Conservation (phyloP, 2,888 invertebrate species). For the Fragum whitleyi region DNA sequence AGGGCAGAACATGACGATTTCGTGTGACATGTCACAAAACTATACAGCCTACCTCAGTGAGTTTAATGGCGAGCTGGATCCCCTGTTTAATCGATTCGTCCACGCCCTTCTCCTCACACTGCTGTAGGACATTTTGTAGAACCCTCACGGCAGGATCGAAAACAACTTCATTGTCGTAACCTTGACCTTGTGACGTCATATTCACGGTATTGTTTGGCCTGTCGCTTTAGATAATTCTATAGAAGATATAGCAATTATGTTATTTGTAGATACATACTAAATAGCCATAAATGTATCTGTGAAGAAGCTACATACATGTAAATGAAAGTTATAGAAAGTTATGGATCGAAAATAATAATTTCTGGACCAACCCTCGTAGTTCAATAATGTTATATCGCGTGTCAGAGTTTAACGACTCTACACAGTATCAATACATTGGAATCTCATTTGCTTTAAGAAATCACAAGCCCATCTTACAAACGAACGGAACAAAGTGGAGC, state of each 20-base stretch:
- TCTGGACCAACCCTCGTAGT: no score
- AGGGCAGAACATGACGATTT: no score
- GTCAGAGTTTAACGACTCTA: no score
- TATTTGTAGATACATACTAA: not conserved
- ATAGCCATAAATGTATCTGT: not conserved
- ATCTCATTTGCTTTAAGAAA: no score
- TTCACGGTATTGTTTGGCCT: not conserved
- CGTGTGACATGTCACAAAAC: no score
- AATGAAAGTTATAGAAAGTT: not conserved
- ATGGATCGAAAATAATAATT: no score
- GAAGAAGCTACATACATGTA: not conserved
- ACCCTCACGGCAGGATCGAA: slow-evolving; percentile 1
- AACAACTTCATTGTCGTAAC: not conserved
- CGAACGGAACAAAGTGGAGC: no score
- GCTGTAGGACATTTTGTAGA: not conserved
- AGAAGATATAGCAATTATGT: not conserved
- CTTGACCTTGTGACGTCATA: not conserved
- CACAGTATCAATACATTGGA: no score
- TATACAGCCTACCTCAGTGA: slow-evolving; percentile 6
- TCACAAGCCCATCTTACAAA: no score
- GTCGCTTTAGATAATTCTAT: not conserved
- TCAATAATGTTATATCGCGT: no score
- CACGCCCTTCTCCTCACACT: slow-evolving; percentile 8
- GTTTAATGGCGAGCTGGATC: slow-evolving; percentile 2
- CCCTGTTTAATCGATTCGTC: not conserved